phyloP scores from a whole-genome alignment of 2,888 invertebrate genomes.

The Nomada ferruginata region DNA sequence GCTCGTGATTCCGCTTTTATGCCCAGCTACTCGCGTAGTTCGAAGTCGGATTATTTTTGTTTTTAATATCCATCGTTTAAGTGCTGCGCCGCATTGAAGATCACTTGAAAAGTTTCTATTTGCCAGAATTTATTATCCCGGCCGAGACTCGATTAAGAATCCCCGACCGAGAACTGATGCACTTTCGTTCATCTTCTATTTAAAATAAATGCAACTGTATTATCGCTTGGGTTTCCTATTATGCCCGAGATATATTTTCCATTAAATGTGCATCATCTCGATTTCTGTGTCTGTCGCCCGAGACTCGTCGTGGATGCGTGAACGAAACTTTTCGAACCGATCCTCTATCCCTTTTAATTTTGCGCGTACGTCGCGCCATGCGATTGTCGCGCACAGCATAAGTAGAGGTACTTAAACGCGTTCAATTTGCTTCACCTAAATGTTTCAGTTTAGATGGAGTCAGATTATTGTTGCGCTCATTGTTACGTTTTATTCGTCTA shows the following conservation, averaged over 20 bases:
- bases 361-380: conserved; percentile 4
- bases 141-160: not conserved
- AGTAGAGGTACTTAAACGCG: conserved; percentile 47
- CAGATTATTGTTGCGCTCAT: conserved; percentile 74
- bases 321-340: conserved; percentile 33
- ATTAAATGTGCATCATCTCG: not conserved
- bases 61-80: conserved; percentile 21
- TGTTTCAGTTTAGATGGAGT: conserved; percentile 82
- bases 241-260: too few relatives aligned
- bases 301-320: not conserved
- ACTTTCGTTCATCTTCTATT: not conserved
- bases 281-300: not conserved
- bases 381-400: not conserved
- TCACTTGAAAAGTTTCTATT: conserved; percentile 27
- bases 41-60: conserved; percentile 28
- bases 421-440: conserved; percentile 83
- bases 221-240: too few relatives aligned
- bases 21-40: conserved; percentile 21
- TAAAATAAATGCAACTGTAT: not conserved
- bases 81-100: conserved; percentile 3
- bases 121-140: not conserved
- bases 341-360: conserved; percentile 14
- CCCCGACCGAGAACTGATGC: not conserved
- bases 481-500: conserved; percentile 67
- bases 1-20: conserved; percentile 23